Percentiles rank a stretch among this genome's conserved stretches.
Evolutionary conservation across 64 coral and sea anemone species (phyloP).

Genomic region (Trachythela sp.): DNA sequence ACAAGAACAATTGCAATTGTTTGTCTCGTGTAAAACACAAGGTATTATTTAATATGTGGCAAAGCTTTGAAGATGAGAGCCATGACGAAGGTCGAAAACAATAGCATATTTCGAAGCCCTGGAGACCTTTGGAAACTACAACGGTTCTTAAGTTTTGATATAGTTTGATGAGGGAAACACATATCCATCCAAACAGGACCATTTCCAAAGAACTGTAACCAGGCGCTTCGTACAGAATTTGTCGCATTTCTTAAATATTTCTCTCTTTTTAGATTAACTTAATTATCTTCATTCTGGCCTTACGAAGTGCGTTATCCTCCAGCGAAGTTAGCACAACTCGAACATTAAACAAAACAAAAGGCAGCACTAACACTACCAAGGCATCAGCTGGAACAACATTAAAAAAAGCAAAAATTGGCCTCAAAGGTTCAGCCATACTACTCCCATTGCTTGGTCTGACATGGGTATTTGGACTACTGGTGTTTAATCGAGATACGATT

Average conservation of each 20-base stretch:
- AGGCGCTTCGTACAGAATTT: neutral
- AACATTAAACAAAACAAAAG: neutral
- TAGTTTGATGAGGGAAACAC: no score
- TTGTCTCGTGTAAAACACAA: no score
- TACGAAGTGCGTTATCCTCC: neutral
- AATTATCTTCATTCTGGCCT: neutral
- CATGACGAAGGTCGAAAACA: neutral
- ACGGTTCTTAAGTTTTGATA: no score
- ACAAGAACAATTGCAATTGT: no score
- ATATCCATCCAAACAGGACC: no score
- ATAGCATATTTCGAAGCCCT: no score
- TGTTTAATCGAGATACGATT: neutral
- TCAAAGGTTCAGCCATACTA: neutral
- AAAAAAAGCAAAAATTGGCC: neutral
- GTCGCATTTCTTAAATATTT: neutral
- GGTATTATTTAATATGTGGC: neutral
- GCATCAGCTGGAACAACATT: neutral
- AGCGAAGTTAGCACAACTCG: neutral
- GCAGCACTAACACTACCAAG: neutral
- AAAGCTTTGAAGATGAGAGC: neutral
- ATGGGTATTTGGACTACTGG: neutral
- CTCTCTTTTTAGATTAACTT: neutral
- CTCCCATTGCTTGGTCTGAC: neutral
- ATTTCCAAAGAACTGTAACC: neutral
- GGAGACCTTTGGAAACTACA: no score